phyloP scores from a whole-genome alignment of 2,113 vertebrate genomes.

The Malurus cyaneus region DNA sequence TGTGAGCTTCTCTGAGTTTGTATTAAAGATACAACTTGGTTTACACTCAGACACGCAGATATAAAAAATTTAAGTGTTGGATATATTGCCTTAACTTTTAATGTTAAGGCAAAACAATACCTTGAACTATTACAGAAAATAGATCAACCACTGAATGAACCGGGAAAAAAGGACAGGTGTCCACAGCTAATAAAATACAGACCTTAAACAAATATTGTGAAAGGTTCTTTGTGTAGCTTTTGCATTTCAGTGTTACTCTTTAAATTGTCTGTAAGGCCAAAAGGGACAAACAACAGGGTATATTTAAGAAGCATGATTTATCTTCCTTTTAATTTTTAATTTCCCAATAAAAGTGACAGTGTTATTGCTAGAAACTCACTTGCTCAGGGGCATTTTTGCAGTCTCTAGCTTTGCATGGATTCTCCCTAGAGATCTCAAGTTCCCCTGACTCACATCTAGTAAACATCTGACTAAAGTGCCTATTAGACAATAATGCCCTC shows the following conservation, averaged over 20 bases:
- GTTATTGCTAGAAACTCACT: slow-evolving; percentile 36
- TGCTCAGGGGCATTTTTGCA: slow-evolving; percentile 45
- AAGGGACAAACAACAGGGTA: neutral
- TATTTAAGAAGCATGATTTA: slow-evolving; percentile 17
- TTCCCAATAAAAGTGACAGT: neutral
- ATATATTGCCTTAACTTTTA: neutral
- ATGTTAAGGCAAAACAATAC: neutral
- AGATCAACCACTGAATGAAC: neutral
- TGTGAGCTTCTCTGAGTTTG: neutral
- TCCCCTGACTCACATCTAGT: slow-evolving; percentile 50
- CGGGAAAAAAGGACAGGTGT: neutral
- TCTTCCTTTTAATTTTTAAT: slow-evolving; percentile 58
- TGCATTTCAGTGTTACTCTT: neutral
- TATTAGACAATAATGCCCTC: slow-evolving; percentile 37
- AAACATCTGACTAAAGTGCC: slow-evolving; percentile 62
- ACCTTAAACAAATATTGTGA: neutral
- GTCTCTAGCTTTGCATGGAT: slow-evolving; percentile 39
- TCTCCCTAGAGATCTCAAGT: slow-evolving; percentile 40
- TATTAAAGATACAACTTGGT: neutral
- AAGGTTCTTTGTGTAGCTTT: neutral
- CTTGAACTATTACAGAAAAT: neutral
- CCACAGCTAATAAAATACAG: neutral
- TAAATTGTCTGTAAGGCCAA: neutral
- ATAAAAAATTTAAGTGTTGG: neutral
- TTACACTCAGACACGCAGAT: neutral